Evolutionary conservation across 2,113 vertebrate genomes (phyloP), one percentile per base, ranked within the genome.

Genomic region (Clarias macrocephalus): DNA sequence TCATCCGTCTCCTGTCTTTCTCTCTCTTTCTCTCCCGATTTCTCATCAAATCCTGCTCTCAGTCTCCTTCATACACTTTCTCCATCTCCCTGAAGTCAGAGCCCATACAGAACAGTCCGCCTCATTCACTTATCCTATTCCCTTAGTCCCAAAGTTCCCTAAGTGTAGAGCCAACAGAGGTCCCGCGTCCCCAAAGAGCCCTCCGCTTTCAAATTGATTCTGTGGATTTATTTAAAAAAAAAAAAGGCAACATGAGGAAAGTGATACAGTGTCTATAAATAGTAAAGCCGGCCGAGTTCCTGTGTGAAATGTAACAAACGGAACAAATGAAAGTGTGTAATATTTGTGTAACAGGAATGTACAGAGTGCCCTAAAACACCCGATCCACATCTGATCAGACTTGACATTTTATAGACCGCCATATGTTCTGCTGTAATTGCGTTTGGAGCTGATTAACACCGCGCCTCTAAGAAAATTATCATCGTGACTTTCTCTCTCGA

Each of bases 11-110:
- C 66, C 59, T 15, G 7, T 75, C 83, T 85, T 88, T 77, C n/a
- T 81, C 33, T 86, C 33, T 85, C 77, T 81, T 63, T 93, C 89
- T 89, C 92, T 62, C 72, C 48, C 83, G n/a, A 21, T 75, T 60
- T 76, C 90, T 87, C 88, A 82, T 76, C 87, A 80, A 70, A 65
- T 80, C 87, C 82, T 66, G 9, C 48, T 33, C 63, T 70, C 62
- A 8, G 42, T 83, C 48, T 87, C 59, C 82, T 85, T 68, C 76
- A 88, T 85, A 81, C 23, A 76, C 73, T 65, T 52, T 25, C 56
- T 59, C 63, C 8, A n/a, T 54, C 42, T 87, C 85, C 48, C 85
- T 68, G 52, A 76, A 66, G 72, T 86, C 77, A 82, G 21, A 80
- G 37, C 30, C 83, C 48, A 65, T 81, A 85, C 37, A 19, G 77